Percentiles rank a stretch among this genome's conserved stretches.
Evolutionary conservation across 2,113 vertebrate species (phyloP).

Genomic region (Oophaga pumilio): DNA sequence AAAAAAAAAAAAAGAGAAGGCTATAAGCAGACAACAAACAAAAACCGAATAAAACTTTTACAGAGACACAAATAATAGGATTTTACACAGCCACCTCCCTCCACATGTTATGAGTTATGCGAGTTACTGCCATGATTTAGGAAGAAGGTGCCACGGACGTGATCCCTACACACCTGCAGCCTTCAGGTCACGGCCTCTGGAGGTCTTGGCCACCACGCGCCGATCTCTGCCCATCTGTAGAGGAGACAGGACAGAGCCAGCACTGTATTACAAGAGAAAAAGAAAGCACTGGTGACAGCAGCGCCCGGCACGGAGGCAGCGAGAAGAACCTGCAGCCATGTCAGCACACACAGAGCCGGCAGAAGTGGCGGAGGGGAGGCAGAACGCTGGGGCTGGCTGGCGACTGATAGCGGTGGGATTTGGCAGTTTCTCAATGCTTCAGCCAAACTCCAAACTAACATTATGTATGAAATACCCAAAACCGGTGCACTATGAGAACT

Average conservation of each 20-base stretch:
- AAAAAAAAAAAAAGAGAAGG: background rate
- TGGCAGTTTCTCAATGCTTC: too few relatives aligned
- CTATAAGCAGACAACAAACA: background rate
- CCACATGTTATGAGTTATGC: background rate
- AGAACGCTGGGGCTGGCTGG: too few relatives aligned
- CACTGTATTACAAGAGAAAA: too few relatives aligned
- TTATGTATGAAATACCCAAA: too few relatives aligned
- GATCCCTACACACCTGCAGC: background rate
- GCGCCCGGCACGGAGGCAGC: too few relatives aligned
- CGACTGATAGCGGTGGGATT: too few relatives aligned
- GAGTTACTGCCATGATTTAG: background rate
- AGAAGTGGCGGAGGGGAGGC: too few relatives aligned
- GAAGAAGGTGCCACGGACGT: background rate
- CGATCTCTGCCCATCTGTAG: slow-evolving; percentile 12
- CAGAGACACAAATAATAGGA: background rate
- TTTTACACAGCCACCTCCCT: background rate
- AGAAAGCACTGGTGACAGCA: too few relatives aligned
- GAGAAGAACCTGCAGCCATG: too few relatives aligned
- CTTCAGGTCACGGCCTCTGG: slow-evolving; percentile 19
- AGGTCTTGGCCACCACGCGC: background rate
- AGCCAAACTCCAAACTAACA: too few relatives aligned
- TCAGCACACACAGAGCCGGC: too few relatives aligned
- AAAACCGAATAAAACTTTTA: background rate
- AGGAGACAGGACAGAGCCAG: background rate
- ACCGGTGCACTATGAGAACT: too few relatives aligned